phyloP scores from a whole-genome alignment of 1,140 invertebrate genomes.

The Frieseomelitta varia region DNA sequence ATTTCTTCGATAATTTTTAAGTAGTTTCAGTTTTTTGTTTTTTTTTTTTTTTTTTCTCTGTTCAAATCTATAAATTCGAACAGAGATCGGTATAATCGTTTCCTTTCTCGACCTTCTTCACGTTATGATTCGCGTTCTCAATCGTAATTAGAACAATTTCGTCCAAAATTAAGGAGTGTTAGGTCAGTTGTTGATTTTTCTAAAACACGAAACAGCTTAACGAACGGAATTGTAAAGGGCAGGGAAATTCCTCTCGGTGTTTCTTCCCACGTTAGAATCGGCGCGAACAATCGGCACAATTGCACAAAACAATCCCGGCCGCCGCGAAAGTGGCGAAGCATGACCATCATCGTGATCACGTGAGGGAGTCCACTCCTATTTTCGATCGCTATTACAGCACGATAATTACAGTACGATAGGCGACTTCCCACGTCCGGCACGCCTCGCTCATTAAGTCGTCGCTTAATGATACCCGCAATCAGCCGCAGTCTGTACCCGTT shows the following conservation, averaged over 20 bases:
- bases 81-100: neutral
- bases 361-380: constrained; percentile 64
- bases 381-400: constrained; percentile 68
- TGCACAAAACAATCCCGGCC: constrained; percentile 13
- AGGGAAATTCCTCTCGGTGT: neutral
- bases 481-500: constrained; percentile 20
- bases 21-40: neutral
- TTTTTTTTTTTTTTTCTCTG: no score
- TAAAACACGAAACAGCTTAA: neutral
- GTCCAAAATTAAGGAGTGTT: neutral
- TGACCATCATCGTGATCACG: constrained; percentile 48
- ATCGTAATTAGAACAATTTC: neutral
- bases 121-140: no score
- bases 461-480: constrained; percentile 74
- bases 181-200: neutral
- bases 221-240: neutral
- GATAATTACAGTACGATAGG: constrained; percentile 69
- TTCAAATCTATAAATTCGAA: no score
- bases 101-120: neutral
- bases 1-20: no score
- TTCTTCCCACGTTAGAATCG: constrained; percentile 21
- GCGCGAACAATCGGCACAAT: neutral
- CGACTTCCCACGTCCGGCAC: constrained; percentile 73
- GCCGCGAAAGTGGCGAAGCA: constrained; percentile 16
- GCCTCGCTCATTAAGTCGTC: constrained; percentile 75